Conservation (phyloP, 2,797 vertebrate species). For the Lindbergichthys nudifrons region DNA sequence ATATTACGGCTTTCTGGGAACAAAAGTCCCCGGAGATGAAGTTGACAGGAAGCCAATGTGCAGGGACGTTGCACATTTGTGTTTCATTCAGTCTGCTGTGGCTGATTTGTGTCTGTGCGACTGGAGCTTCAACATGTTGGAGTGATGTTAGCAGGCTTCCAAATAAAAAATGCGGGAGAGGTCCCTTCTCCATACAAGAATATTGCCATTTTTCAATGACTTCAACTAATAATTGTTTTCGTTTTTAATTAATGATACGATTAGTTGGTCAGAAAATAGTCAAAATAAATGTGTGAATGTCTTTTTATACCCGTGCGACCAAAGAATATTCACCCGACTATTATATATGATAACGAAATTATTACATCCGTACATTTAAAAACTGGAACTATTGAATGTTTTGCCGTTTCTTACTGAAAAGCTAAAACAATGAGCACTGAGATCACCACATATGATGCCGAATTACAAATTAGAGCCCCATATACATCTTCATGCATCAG, state of each 20-base stretch:
- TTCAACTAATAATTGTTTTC: neutral
- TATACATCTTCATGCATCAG: constrained; percentile 2
- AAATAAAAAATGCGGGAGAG: constrained; percentile 17
- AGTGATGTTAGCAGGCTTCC: constrained; percentile 10
- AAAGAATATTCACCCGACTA: neutral
- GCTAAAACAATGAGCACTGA: neutral
- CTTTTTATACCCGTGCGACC: neutral
- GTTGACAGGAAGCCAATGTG: constrained; percentile 60
- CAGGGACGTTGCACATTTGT: constrained; percentile 52
- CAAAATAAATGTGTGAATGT: neutral
- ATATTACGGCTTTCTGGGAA: constrained; percentile 65
- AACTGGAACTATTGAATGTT: neutral
- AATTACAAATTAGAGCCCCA: constrained; percentile 1
- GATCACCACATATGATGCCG: neutral
- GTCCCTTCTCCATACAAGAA: constrained; percentile 12
- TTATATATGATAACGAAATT: neutral
- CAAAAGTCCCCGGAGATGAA: constrained; percentile 59
- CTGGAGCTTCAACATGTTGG: constrained; percentile 29
- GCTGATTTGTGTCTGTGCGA: constrained; percentile 43
- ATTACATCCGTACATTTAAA: neutral
- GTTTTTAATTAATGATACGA: neutral
- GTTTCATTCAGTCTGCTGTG: constrained; percentile 58
- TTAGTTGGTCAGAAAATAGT: neutral
- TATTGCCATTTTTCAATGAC: neutral
- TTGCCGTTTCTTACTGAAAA: neutral